Percentiles rank a stretch among this genome's conserved stretches.
These are phyloP conservation scores for Heliocidaris tuberculata DNA, from an alignment of 35 echinoderm and acorn worm species.

Conservation along the genomic window DNA sequence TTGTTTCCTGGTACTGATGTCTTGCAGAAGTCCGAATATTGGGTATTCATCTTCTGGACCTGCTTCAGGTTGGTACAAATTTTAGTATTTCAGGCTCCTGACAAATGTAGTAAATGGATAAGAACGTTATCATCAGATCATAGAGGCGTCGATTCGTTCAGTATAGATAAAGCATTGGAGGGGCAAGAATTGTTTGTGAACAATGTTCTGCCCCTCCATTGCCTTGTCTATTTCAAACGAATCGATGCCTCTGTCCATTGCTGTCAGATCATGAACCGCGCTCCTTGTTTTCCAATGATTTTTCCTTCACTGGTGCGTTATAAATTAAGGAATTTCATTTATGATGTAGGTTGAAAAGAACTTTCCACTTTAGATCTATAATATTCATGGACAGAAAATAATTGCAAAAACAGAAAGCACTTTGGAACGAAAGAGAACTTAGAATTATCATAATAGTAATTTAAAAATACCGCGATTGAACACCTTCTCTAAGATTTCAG, in stretches of 20 bases:
- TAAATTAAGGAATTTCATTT: not conserved
- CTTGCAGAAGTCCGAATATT: not conserved
- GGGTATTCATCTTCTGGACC: slow-evolving; percentile 44
- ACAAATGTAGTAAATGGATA: not conserved
- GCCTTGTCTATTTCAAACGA: too few relatives aligned
- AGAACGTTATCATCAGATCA: not conserved
- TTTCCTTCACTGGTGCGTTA: too few relatives aligned
- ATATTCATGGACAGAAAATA: not conserved
- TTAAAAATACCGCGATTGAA: not conserved
- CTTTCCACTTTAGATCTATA: not conserved
- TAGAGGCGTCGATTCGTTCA: too few relatives aligned
- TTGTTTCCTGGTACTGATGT: not conserved
- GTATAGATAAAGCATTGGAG: too few relatives aligned
- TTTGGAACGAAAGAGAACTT: not conserved
- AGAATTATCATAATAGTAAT: not conserved
- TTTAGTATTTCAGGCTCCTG: not conserved
- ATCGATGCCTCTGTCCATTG: too few relatives aligned
- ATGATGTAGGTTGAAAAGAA: not conserved
- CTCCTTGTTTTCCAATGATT: too few relatives aligned
- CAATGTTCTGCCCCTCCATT: not conserved
- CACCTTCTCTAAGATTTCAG: too few relatives aligned
- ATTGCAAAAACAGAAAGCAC: not conserved
- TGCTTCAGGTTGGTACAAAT: slow-evolving; percentile 58
- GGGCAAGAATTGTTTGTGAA: too few relatives aligned
- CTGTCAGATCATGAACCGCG: too few relatives aligned